Base-by-base conservation (phyloP, 2,888 invertebrate genomes). In the Rhopalosiphum nymphaeae region DNA sequence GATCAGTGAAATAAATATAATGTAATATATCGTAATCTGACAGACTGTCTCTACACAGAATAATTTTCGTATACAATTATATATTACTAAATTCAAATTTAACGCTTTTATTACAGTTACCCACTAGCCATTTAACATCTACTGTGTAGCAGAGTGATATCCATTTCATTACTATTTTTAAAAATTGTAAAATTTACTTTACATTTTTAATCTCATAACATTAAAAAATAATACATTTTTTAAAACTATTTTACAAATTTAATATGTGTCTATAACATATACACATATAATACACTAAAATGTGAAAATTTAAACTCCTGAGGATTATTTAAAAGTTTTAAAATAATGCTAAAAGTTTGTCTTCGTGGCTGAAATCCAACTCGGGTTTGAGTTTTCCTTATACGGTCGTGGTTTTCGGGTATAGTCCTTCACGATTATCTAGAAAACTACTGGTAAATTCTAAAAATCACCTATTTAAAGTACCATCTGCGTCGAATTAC, bases 281-380 rank as follows among this genome's bases (percentile, higher is more conserved):
- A 36, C 26, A 78, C 16, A 78, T 36, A 78, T 36, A 78, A 36
- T 78, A 78, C 78, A 78, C 36, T 36, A 78, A 78, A 78, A 78
- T 21, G 78, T 42, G 21, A 78, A 78, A 21, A 78, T 78, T 78
- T 78, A 36, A 67, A 78, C 3, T 36, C 78, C 78, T 21, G 1
- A 36, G 78, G 78, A 78, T 78, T 78, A 78, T 78, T 78, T 78
- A 36, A 78, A 78, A 78, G 78, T 78, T 78, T 78, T 78, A 78
- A 78, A 78, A 78, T 78, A 78, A 78, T 78, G 78, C 36, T 78
- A 78, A 78, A 78, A 78, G 78, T 78, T 78, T 78, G 21, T 36
- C 36, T 21, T 36, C 9, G 36, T 4, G 21, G 21, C 21, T 36
- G 78, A 78, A 78, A 78, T 78, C 21, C 78, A 78, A 78, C 78